A percentile compares a stretch with the other conserved stretches of the same genome.
Conservation (phyloP, 2,888 invertebrate genomes). For the Phengaris arion region DNA sequence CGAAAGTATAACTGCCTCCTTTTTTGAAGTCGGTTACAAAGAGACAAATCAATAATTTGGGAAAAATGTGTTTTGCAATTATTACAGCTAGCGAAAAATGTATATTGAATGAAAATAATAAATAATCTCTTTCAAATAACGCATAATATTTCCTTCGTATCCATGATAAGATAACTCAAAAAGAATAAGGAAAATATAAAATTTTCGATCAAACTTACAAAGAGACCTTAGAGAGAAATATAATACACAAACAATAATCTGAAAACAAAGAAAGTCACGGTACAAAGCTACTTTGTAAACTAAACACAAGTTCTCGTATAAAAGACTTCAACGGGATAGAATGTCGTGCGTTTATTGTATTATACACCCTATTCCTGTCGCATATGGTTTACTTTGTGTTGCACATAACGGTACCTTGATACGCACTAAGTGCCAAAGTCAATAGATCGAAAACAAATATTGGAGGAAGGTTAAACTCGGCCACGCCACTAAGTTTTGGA, state of each 20-base stretch:
- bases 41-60: too few relatives aligned
- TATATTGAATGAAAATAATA: too few relatives aligned
- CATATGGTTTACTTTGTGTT: conserved; percentile 34
- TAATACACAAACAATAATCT: neutral
- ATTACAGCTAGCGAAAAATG: too few relatives aligned
- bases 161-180: too few relatives aligned
- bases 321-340: conserved; percentile 56
- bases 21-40: too few relatives aligned
- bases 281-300: conserved; percentile 12
- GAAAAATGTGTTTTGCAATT: too few relatives aligned
- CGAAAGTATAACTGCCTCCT: too few relatives aligned
- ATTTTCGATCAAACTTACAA: neutral
- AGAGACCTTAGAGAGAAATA: neutral
- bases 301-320: conserved; percentile 40
- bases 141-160: too few relatives aligned
- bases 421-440: conserved; percentile 42
- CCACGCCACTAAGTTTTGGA: neutral
- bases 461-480: conserved; percentile 38
- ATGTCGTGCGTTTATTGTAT: neutral
- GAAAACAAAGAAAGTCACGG: conserved; percentile 1
- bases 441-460: conserved; percentile 60
- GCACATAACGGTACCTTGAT: conserved; percentile 29
- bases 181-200: too few relatives aligned
- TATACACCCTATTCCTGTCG: neutral
- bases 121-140: too few relatives aligned